A percentile compares a stretch with the other conserved stretches of the same genome.
phyloP scores from a whole-genome alignment of 2,888 invertebrate genomes.

The Autographa gamma region DNA sequence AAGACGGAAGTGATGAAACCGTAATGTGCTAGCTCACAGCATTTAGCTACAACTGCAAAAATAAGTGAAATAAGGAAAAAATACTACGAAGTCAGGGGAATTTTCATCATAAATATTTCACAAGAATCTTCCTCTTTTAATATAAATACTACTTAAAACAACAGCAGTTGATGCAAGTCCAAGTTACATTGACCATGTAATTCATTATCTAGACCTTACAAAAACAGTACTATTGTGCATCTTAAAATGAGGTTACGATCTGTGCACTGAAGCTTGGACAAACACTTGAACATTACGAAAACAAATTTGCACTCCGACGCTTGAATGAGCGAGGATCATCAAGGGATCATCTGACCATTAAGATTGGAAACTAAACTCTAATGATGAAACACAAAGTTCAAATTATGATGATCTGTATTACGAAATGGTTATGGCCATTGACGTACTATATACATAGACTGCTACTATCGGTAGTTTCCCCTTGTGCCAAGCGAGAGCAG shows the following conservation, averaged over 20 bases:
- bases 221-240: slow-evolving; percentile 27
- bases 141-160: neutral
- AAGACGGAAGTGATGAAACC: neutral
- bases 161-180: neutral
- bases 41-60: neutral
- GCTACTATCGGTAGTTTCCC: no score
- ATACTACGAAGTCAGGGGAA: neutral
- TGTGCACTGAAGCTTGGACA: slow-evolving; percentile 52
- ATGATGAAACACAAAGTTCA: slow-evolving; percentile 26
- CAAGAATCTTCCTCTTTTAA: slow-evolving; percentile 1
- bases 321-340: slow-evolving; percentile 46
- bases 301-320: slow-evolving; percentile 40
- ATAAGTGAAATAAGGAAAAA: neutral
- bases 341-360: slow-evolving; percentile 26
- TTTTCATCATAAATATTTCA: neutral
- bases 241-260: slow-evolving; percentile 47
- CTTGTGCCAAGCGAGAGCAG: no score
- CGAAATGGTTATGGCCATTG: slow-evolving; percentile 13
- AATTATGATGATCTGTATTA: slow-evolving; percentile 15
- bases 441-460: no score
- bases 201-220: slow-evolving; percentile 30
- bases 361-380: slow-evolving; percentile 28
- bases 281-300: slow-evolving; percentile 45
- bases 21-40: neutral
- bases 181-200: slow-evolving; percentile 16